Evolutionary conservation across 2,888 invertebrate species (phyloP).

Genomic region (Ariolimax columbianus): DNA sequence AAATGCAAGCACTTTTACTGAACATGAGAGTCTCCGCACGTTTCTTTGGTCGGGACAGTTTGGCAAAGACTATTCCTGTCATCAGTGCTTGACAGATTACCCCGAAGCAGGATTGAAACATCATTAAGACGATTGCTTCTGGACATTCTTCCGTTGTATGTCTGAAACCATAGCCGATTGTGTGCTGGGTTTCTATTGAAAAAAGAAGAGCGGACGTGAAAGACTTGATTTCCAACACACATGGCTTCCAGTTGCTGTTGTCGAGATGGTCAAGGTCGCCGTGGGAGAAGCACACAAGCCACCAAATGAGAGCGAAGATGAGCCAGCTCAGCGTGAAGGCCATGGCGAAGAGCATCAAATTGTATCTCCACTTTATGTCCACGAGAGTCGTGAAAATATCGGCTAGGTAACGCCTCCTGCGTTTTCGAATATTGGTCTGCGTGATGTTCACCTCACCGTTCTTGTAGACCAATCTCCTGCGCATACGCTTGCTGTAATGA

Average conservation of each 20-base stretch:
- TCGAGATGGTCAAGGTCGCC: conserved; percentile 83
- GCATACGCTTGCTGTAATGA: conserved; percentile 72
- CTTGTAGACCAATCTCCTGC: conserved; percentile 92
- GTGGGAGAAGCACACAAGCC: conserved; percentile 94
- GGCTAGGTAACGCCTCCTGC: conserved; percentile 93
- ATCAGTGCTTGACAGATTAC: conserved; percentile 83
- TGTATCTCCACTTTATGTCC: conserved; percentile 81
- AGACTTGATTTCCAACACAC: conserved; percentile 90
- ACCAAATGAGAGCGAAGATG: conserved; percentile 95
- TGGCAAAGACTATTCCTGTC: conserved; percentile 86
- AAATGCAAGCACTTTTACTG: conserved; percentile 93
- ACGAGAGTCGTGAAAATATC: conserved; percentile 81
- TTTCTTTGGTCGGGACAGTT: conserved; percentile 96
- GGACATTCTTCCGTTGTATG: conserved; percentile 95
- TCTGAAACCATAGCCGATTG: conserved; percentile 92
- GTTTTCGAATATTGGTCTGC: conserved; percentile 95
- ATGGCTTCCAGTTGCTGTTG: conserved; percentile 89
- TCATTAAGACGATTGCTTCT: conserved; percentile 93
- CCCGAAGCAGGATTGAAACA: conserved; percentile 93
- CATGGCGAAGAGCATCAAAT: conserved; percentile 79
- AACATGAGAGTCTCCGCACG: conserved; percentile 96
- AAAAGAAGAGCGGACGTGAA: conserved; percentile 96
- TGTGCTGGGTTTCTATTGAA: conserved; percentile 97
- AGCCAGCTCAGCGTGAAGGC: conserved; percentile 90
- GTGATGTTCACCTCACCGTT: conserved; percentile 98